Base-by-base conservation (phyloP, 2,797 vertebrate species). In the Rallus crepitans region DNA sequence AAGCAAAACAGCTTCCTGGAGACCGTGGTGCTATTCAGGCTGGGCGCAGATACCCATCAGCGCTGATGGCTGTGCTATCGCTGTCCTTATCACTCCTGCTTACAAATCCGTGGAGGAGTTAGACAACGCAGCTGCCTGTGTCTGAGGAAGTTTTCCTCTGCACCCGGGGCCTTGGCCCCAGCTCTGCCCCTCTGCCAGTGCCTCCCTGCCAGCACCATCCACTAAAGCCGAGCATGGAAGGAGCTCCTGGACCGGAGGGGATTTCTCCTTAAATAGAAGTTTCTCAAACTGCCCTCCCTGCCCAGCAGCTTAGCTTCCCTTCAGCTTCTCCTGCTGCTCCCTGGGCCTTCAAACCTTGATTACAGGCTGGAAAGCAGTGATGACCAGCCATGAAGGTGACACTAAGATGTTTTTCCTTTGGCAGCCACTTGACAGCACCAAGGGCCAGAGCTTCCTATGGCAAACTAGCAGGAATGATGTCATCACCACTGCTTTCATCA, bases 341-440 rank as follows among this genome's bases (percentile, higher is more conserved):
- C 25, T 23, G 16, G 72, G 40, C 50, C 68, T 2, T 8, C 12
- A 0, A n/a, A 3, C 28, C 35, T 2, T 6, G 27, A 15, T 5
- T 30, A 18, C 2, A 31, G 3, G 27, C 56, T 31, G 59, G 18
- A 39, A 65, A 59, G 57, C 33, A 20, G n/a, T 5, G n/a, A 39
- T 1, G 7, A 33, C 15, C 15, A 35, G n/a, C 40, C 52, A 6
- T 0, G 8, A 53, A 23, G 6, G 70, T 48, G 84, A 56, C 47
- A 33, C 30, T 0, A 3, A 7, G 1, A 15, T 11, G 3, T 60
- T 35, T 47, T 17, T 7, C 76, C 42, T 86, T 21, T 6, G 2
- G 23, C 2, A 5, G 30, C 61, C n/a, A 2, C 4, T n/a, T 4
- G 11, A 28, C 2, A 0, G 30, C 16, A 4, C 15, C 0, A 1